These are phyloP conservation scores for Anabas testudineus DNA, from an alignment of 2,797 vertebrate species.

Conservation along the genomic window DNA sequence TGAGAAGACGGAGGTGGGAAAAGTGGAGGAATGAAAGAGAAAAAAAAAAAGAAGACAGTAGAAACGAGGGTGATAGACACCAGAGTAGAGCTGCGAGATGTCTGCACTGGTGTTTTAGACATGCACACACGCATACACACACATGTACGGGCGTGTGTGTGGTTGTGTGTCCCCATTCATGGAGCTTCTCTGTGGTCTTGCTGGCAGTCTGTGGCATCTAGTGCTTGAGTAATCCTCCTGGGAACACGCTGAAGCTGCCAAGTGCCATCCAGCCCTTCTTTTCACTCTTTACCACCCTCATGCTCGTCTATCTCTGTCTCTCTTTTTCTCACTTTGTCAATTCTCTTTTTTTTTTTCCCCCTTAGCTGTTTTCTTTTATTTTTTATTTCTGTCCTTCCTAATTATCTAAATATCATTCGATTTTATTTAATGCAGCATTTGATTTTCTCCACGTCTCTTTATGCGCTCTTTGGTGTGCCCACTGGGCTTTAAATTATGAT, in stretches of 20 bases:
- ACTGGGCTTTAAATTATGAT: constrained; percentile 7
- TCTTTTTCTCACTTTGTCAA: constrained; percentile 37
- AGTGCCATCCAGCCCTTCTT: constrained; percentile 81
- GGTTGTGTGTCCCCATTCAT: constrained; percentile 68
- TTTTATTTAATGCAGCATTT: constrained; percentile 25
- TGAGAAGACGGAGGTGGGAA: constrained; percentile 1
- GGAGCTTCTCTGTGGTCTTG: constrained; percentile 61
- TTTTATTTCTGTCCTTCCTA: constrained; percentile 39
- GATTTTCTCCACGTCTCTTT: not conserved
- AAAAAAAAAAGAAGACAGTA: constrained; percentile 10
- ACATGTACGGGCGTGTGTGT: constrained; percentile 21
- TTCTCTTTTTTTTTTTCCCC: constrained; percentile 25
- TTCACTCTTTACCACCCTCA: constrained; percentile 62
- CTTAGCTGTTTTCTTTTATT: constrained; percentile 32
- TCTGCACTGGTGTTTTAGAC: not conserved
- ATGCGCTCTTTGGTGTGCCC: not conserved
- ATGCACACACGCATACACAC: no score
- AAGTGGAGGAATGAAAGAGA: constrained; percentile 12
- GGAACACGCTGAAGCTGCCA: constrained; percentile 83
- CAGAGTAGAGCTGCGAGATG: constrained; percentile 8
- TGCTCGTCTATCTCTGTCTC: constrained; percentile 51
- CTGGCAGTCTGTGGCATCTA: constrained; percentile 73
- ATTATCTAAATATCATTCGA: constrained; percentile 47
- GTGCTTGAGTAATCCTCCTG: constrained; percentile 86
- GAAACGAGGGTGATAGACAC: constrained; percentile 18